A percentile compares a stretch with the other conserved stretches of the same genome.
These are phyloP conservation scores for Peromyscus maniculatus DNA, from an alignment of 2,113 vertebrate genomes.

Conservation along the genomic window DNA sequence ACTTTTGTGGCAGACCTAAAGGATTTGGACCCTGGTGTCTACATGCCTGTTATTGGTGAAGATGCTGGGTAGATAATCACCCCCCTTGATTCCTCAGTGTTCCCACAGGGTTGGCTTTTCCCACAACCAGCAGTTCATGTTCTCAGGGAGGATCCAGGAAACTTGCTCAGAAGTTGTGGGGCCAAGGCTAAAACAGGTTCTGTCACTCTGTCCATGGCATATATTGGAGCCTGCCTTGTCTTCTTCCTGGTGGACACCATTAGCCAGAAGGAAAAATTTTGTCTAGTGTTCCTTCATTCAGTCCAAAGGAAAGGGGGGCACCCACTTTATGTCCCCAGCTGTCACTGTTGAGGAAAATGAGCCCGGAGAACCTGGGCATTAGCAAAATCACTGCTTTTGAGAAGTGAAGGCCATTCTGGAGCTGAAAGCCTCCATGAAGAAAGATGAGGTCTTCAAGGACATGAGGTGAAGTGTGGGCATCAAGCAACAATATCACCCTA, in stretches of 20 bases:
- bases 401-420: conserved; percentile 92
- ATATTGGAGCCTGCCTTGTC: neutral
- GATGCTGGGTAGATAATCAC: neutral
- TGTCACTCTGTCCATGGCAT: rapidly evolving
- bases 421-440: conserved; percentile 94
- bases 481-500: conserved; percentile 79
- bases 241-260: conserved; percentile 92
- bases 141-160: neutral
- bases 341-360: conserved; percentile 96
- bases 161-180: neutral
- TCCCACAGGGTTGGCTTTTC: neutral
- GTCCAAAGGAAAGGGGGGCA: conserved; percentile 94
- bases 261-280: conserved; percentile 95
- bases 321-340: conserved; percentile 94
- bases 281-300: conserved; percentile 94
- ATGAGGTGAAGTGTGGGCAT: conserved; percentile 89
- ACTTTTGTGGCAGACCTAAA: conserved; percentile 94
- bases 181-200: neutral
- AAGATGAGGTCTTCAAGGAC: conserved; percentile 82
- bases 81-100: neutral
- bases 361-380: conserved; percentile 96
- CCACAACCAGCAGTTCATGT: neutral
- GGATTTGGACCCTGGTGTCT: neutral
- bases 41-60: neutral
- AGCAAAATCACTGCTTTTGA: conserved; percentile 94